These are phyloP conservation scores for Fregata magnificens DNA, from an alignment of 2,113 vertebrate species.

Conservation along the genomic window DNA sequence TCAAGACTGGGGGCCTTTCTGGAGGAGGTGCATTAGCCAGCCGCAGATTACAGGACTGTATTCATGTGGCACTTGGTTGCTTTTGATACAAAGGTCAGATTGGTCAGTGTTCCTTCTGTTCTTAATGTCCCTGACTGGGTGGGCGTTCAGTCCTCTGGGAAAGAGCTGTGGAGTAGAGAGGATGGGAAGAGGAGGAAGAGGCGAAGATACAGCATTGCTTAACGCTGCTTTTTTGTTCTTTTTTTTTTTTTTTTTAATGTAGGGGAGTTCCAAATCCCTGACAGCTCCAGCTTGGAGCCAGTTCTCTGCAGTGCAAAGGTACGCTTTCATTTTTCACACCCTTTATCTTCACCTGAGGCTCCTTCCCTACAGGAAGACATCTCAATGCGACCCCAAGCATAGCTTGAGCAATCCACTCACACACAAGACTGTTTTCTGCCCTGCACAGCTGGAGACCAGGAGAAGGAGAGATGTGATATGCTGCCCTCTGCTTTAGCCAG, in stretches of 20 bases:
- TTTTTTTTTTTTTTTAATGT: not conserved
- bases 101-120: not conserved
- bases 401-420: not conserved
- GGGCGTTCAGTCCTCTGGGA: not conserved
- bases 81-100: not conserved
- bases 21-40: not conserved
- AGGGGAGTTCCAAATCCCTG: not conserved
- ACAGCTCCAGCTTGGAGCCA: not conserved
- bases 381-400: not conserved
- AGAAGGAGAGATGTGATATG: not conserved
- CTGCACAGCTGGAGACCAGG: not conserved
- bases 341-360: not conserved
- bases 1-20: not conserved
- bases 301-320: not conserved
- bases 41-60: not conserved
- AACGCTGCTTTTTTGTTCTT: not conserved
- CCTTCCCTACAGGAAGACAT: not conserved
- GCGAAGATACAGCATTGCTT: not conserved
- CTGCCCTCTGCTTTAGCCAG: not conserved
- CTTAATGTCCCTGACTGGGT: not conserved
- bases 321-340: not conserved
- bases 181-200: not conserved
- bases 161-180: not conserved
- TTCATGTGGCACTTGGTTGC: not conserved
- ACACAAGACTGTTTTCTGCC: not conserved